phyloP scores from a whole-genome alignment of 2,797 vertebrate genomes.

The Myotis findleyi region DNA sequence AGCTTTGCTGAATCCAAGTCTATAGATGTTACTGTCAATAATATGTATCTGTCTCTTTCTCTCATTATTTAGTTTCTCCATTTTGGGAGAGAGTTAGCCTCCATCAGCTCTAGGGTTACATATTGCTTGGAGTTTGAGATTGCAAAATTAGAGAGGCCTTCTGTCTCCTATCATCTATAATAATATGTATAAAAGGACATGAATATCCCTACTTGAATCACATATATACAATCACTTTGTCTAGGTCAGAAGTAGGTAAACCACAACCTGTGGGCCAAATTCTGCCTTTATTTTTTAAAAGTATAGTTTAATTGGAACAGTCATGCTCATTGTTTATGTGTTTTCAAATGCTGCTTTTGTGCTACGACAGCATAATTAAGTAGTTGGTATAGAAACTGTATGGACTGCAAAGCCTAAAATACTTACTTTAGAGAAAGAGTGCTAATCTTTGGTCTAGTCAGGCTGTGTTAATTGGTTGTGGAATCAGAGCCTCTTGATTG shows the following conservation, averaged over 20 bases:
- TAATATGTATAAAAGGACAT: neutral
- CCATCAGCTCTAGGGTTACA: neutral
- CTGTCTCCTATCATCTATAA: neutral
- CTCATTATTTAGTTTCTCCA: constrained; percentile 33
- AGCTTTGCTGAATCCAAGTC: neutral
- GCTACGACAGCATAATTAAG: neutral
- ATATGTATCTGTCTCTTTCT: neutral
- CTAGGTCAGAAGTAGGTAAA: neutral
- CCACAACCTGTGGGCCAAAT: neutral
- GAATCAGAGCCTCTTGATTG: neutral
- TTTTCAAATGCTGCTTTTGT: neutral
- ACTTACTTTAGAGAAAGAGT: neutral
- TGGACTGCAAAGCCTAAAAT: neutral
- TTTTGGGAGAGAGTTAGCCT: neutral
- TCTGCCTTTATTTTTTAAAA: constrained; percentile 32
- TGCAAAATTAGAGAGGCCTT: neutral
- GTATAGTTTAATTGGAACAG: neutral
- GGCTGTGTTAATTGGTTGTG: neutral
- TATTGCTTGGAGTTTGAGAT: neutral
- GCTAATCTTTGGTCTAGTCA: neutral
- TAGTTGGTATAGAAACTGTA: neutral
- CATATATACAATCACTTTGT: neutral
- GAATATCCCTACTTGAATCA: neutral
- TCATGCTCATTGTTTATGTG: neutral
- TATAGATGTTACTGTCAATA: neutral